phyloP scores from a whole-genome alignment of 2,797 vertebrate species.

The Cygnus olor region DNA sequence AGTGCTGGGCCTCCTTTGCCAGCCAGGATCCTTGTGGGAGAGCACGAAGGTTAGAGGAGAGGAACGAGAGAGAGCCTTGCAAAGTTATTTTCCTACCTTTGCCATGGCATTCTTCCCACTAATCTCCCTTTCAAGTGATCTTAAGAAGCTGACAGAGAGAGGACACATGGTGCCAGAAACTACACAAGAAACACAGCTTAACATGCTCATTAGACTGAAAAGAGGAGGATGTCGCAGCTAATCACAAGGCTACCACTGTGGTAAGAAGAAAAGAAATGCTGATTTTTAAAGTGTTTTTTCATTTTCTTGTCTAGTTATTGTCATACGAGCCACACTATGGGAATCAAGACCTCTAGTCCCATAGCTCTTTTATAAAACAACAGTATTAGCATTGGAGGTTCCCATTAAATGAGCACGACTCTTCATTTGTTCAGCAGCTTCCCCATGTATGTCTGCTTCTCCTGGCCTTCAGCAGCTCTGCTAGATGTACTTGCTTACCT shows the following conservation, averaged over 20 bases:
- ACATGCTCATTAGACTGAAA: neutral
- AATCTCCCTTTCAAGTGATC: slow-evolving; percentile 14
- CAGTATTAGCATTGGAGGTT: neutral
- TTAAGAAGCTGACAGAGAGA: neutral
- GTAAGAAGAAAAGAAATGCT: neutral
- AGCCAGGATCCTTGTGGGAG: neutral
- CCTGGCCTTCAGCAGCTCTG: neutral
- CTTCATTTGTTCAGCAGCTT: neutral
- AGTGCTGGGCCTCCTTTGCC: neutral
- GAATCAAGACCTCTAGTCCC: neutral
- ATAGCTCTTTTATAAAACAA: neutral
- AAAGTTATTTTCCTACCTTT: neutral
- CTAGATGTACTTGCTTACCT: neutral
- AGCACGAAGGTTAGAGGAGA: neutral
- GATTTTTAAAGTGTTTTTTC: neutral
- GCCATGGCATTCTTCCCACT: neutral
- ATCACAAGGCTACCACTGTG: neutral
- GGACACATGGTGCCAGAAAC: neutral
- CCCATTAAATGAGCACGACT: neutral
- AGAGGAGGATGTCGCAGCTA: neutral
- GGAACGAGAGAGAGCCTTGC: neutral
- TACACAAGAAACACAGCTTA: neutral
- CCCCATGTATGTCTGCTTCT: neutral
- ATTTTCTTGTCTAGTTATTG: neutral
- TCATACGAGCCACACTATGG: accelerated